A percentile compares a stretch with the other conserved stretches of the same genome.
Evolutionary conservation across 1,140 invertebrate genomes (phyloP).

Genomic region (Scaptodrosophila lebanonensis): DNA sequence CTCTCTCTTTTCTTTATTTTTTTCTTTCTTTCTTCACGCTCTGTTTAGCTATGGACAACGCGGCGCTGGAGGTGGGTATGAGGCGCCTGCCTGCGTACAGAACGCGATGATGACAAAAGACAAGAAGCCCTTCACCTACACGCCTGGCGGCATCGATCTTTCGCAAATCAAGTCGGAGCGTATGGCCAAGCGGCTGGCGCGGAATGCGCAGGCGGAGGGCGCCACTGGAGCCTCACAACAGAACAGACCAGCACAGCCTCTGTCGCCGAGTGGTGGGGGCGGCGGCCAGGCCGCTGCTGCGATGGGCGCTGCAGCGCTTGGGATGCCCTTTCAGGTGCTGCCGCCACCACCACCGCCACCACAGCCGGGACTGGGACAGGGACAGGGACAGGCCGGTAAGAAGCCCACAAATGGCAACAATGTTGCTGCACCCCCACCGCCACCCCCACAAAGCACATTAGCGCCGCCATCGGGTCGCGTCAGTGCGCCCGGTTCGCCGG

Average conservation of each 20-base stretch:
- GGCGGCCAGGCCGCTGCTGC: constrained; percentile 50
- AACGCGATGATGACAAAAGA: constrained; percentile 97
- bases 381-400: constrained; percentile 64
- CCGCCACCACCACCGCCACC: constrained; percentile 80
- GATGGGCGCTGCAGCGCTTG: constrained; percentile 77
- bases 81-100: constrained; percentile 92
- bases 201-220: constrained; percentile 79
- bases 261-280: constrained; percentile 62
- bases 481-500: constrained; percentile 69
- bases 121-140: constrained; percentile 97
- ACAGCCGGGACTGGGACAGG: constrained; percentile 68
- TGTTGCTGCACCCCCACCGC: constrained; percentile 79
- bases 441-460: constrained; percentile 78
- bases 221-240: constrained; percentile 71
- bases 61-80: constrained; percentile 76
- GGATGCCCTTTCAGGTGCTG: constrained; percentile 84
- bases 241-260: constrained; percentile 72
- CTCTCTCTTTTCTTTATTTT: neutral
- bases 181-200: constrained; percentile 86
- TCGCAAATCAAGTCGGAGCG: constrained; percentile 92
- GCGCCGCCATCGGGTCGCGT: constrained; percentile 69
- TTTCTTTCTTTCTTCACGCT: constrained; percentile 1
- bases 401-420: constrained; percentile 45
- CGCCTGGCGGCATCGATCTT: constrained; percentile 92
- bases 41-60: constrained; percentile 69